Evolutionary conservation across 2,888 invertebrate species (phyloP).

Genomic region (Diloba caeruleocephala): DNA sequence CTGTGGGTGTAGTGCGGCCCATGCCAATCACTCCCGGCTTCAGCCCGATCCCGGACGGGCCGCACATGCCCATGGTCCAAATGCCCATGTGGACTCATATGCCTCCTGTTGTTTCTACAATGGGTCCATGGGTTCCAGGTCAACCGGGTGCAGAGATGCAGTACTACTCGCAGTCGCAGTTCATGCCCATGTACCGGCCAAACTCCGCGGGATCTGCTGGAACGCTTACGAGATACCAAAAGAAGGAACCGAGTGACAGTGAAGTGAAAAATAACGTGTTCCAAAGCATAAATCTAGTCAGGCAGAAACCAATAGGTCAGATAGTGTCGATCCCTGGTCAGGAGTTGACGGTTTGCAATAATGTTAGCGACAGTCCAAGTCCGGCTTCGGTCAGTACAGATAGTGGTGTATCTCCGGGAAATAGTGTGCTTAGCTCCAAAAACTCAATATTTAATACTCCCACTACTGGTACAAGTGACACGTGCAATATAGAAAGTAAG

Average conservation of each 20-base stretch:
- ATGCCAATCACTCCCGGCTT: constrained; percentile 74
- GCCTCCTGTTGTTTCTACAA: constrained; percentile 76
- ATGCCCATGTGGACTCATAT: constrained; percentile 84
- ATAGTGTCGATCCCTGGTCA: constrained; percentile 83
- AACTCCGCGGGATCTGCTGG: constrained; percentile 85
- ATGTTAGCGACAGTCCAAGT: constrained; percentile 80
- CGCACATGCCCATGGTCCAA: constrained; percentile 79
- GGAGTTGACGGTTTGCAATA: constrained; percentile 84
- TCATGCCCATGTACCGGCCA: constrained; percentile 83
- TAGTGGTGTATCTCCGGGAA: constrained; percentile 83
- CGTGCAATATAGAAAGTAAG: constrained; percentile 71
- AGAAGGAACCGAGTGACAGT: constrained; percentile 73
- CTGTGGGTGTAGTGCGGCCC: constrained; percentile 75
- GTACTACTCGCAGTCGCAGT: constrained; percentile 83
- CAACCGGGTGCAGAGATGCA: constrained; percentile 80
- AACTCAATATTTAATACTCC: constrained; percentile 76
- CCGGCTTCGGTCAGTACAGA: constrained; percentile 84
- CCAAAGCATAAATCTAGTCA: constrained; percentile 87
- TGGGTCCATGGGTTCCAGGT: constrained; percentile 79
- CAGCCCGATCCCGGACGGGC: constrained; percentile 70
- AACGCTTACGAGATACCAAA: constrained; percentile 82
- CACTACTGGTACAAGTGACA: constrained; percentile 63
- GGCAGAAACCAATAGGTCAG: constrained; percentile 86
- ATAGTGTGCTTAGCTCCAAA: constrained; percentile 79
- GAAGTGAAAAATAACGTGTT: constrained; percentile 80